Percentiles rank a stretch among this genome's conserved stretches.
Conservation (phyloP, 1,140 invertebrate species). For the Harpegnathos saltator region DNA sequence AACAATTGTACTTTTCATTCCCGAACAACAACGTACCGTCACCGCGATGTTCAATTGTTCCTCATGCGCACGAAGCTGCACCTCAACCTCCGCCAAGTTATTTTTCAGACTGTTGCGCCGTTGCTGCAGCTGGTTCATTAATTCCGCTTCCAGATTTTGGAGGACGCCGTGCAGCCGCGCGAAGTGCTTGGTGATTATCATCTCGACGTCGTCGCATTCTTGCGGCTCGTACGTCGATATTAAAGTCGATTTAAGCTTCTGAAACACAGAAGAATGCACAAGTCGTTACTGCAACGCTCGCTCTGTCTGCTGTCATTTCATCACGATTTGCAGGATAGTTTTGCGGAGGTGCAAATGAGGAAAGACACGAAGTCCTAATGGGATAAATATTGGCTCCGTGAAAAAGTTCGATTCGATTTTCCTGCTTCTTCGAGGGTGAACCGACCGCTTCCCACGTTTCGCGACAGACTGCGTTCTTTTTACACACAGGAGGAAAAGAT, state of each 20-base stretch:
- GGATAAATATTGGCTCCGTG: too few relatives aligned
- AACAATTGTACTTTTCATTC: slow-evolving; percentile 15
- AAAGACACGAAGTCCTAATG: too few relatives aligned
- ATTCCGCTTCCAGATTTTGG: slow-evolving; percentile 77
- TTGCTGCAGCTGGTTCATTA: slow-evolving; percentile 71
- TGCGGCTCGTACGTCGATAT: background rate
- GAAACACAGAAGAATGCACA: slow-evolving; percentile 63
- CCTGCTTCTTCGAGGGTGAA: too few relatives aligned
- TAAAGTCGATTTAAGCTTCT: slow-evolving; percentile 71
- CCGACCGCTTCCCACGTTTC: too few relatives aligned
- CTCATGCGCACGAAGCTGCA: slow-evolving; percentile 65
- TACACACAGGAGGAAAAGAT: too few relatives aligned
- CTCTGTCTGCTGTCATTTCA: background rate
- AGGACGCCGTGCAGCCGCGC: slow-evolving; percentile 80
- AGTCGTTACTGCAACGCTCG: background rate
- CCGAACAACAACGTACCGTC: slow-evolving; percentile 58
- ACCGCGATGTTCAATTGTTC: slow-evolving; percentile 60
- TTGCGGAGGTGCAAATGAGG: too few relatives aligned
- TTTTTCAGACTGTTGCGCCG: slow-evolving; percentile 4
- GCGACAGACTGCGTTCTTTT: too few relatives aligned
- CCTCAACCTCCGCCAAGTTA: slow-evolving; percentile 68
- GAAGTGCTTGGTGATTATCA: slow-evolving; percentile 78
- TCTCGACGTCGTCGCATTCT: slow-evolving; percentile 65
- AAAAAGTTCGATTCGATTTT: too few relatives aligned
- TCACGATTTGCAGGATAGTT: background rate